Percentiles rank a stretch among this genome's conserved stretches.
These are phyloP conservation scores for Drosophila parabipectinata DNA, from an alignment of 1,140 invertebrate species.

Conservation along the genomic window DNA sequence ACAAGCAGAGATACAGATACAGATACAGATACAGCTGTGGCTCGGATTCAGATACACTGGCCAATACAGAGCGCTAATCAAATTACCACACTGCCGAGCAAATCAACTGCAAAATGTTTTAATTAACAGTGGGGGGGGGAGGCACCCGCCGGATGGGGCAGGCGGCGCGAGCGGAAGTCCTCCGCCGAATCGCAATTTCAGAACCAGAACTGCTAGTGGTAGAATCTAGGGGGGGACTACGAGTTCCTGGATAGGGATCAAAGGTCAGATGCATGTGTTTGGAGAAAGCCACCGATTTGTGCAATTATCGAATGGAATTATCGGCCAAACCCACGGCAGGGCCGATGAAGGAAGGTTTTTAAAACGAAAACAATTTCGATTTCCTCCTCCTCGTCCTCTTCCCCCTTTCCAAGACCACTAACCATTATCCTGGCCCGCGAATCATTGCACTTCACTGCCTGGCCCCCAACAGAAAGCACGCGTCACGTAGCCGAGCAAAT, in stretches of 20 bases:
- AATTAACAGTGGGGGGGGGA: slow-evolving; percentile 34
- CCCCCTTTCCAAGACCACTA: background rate
- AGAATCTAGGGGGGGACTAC: no score
- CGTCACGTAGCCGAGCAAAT: slow-evolving; percentile 55
- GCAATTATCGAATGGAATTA: background rate
- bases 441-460: slow-evolving; percentile 4
- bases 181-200: slow-evolving; percentile 11
- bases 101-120: slow-evolving; percentile 57
- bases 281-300: background rate
- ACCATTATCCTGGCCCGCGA: slow-evolving; percentile 4
- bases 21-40: background rate
- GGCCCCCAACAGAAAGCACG: slow-evolving; percentile 10
- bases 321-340: background rate
- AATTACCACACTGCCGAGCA: slow-evolving; percentile 42
- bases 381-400: background rate
- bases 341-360: slow-evolving; percentile 11
- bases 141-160: background rate
- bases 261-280: no score
- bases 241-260: no score
- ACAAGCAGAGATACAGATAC: background rate
- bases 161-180: background rate
- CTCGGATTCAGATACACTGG: background rate
- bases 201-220: no score
- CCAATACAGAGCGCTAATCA: slow-evolving; percentile 46
- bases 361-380: slow-evolving; percentile 12